phyloP scores from a whole-genome alignment of 2,888 invertebrate genomes.

The Drosophila lutescens region DNA sequence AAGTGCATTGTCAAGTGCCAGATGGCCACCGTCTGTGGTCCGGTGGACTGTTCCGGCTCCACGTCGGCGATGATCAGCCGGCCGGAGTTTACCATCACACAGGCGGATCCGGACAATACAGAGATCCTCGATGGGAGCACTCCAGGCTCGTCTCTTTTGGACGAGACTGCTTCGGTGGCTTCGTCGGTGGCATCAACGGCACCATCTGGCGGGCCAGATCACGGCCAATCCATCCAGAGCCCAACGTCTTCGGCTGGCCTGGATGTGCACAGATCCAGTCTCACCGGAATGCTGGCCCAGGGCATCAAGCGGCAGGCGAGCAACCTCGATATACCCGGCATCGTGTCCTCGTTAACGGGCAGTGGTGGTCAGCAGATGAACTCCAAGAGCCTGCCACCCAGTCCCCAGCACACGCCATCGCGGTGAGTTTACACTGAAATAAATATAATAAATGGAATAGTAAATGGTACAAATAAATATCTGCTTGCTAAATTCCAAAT shows the following conservation, averaged over 20 bases:
- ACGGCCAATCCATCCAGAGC: conserved; percentile 11
- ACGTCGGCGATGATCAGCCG: conserved; percentile 49
- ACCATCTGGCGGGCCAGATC: conserved; percentile 20
- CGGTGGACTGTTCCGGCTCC: conserved; percentile 80
- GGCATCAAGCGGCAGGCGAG: conserved; percentile 89
- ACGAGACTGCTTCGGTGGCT: conserved; percentile 13
- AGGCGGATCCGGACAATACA: conserved; percentile 67
- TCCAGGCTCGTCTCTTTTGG: conserved; percentile 19
- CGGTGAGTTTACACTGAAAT: conserved; percentile 72
- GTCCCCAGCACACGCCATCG: conserved; percentile 90
- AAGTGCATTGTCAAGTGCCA: conserved; percentile 96
- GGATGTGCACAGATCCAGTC: conserved; percentile 82
- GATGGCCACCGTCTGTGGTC: conserved; percentile 88
- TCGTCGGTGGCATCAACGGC: neutral
- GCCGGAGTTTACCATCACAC: conserved; percentile 85
- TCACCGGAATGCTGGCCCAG: conserved; percentile 85
- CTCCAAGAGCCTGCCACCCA: conserved; percentile 90
- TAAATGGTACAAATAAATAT: no score
- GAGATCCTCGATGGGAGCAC: conserved; percentile 56
- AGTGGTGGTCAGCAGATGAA: conserved; percentile 58
- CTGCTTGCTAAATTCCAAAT: no score
- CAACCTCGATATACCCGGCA: conserved; percentile 87
- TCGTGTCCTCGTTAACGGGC: conserved; percentile 84
- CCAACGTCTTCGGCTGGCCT: conserved; percentile 37
- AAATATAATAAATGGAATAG: no score